Percentiles rank a stretch among this genome's conserved stretches.
Conservation (phyloP, 2,113 vertebrate species). For the Centropristis striata region DNA sequence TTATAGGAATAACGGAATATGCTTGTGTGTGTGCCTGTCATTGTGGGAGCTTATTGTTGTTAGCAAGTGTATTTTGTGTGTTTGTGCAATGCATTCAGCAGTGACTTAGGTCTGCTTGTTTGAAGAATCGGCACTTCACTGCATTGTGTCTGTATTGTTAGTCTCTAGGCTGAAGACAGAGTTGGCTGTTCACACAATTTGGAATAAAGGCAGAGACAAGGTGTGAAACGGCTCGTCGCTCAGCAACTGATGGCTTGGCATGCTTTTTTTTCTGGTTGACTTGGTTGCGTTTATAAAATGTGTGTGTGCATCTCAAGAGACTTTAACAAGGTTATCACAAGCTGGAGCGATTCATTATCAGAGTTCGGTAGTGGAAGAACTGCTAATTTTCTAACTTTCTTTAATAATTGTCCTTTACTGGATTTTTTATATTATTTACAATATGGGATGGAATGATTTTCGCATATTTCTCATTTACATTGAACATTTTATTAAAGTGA, state of each 20-base stretch:
- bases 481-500: too few species aligned
- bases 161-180: conserved; percentile 44
- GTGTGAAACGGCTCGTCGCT: conserved; percentile 57
- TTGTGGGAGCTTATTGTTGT: conserved; percentile 15
- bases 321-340: neutral
- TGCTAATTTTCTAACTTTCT: too few species aligned
- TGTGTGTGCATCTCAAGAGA: conserved; percentile 10
- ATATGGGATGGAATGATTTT: too few species aligned
- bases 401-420: too few species aligned
- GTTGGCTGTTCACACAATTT: conserved; percentile 41
- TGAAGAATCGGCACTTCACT: conserved; percentile 32
- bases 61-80: conserved; percentile 10
- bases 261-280: conserved; percentile 46
- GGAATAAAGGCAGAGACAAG: conserved; percentile 31
- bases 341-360: conserved; percentile 1
- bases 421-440: neutral
- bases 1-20: conserved; percentile 24
- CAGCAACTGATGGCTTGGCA: conserved; percentile 57
- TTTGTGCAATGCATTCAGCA: conserved; percentile 22
- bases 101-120: conserved; percentile 19
- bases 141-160: conserved; percentile 38
- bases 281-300: conserved; percentile 3
- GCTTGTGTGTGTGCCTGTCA: conserved; percentile 9
- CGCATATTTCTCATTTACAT: too few species aligned
- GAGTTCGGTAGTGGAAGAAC: neutral